A percentile compares a stretch with the other conserved stretches of the same genome.
Conservation (phyloP, 1,140 invertebrate genomes). For the Cepaea nemoralis region DNA sequence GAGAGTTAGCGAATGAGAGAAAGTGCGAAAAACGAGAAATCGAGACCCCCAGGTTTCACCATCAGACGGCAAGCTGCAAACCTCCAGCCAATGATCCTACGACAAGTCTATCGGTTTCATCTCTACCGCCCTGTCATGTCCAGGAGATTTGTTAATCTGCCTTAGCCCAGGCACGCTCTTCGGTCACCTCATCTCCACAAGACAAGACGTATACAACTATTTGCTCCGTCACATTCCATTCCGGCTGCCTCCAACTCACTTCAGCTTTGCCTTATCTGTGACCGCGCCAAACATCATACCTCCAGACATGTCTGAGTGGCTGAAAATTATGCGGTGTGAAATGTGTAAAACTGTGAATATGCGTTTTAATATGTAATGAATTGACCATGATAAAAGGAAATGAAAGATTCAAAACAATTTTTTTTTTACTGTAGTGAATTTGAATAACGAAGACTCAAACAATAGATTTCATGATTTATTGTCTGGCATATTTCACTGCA, state of each 20-base stretch:
- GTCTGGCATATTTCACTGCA: no score
- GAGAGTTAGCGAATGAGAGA: neutral
- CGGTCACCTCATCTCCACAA: neutral
- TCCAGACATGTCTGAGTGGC: neutral
- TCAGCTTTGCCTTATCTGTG: neutral
- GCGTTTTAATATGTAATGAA: no score
- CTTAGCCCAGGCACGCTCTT: neutral
- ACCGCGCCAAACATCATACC: neutral
- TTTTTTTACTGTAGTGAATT: no score
- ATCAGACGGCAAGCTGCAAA: no score
- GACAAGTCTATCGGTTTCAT: neutral
- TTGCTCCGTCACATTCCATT: neutral
- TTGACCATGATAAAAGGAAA: no score
- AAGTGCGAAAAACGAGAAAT: no score
- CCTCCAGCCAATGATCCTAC: no score
- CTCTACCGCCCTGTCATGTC: neutral
- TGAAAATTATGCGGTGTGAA: no score
- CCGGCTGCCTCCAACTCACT: neutral
- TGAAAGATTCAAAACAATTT: no score
- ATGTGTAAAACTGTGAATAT: neutral
- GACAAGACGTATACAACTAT: neutral
- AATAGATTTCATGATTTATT: no score
- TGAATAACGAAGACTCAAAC: no score
- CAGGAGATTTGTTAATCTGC: neutral
- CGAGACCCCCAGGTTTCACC: no score